These are phyloP conservation scores for Aspidoscelis tigris DNA, from an alignment of 2,113 vertebrate genomes.

Conservation along the genomic window DNA sequence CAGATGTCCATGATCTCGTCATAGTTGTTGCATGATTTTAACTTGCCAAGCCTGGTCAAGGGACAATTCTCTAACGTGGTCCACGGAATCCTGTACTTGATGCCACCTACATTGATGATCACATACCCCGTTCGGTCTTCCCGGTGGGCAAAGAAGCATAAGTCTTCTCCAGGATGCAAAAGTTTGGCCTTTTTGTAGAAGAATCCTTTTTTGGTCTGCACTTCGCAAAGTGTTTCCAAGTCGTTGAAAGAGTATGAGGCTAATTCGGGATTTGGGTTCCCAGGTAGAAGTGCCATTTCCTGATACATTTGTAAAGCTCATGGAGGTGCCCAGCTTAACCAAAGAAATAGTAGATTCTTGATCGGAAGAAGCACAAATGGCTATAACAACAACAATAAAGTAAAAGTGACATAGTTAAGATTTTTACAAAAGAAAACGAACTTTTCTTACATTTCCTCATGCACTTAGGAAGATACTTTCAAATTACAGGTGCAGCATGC, in stretches of 20 bases:
- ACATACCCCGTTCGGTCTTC: conserved; percentile 76
- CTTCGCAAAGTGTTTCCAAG: conserved; percentile 81
- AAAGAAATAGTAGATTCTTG: conserved; percentile 7
- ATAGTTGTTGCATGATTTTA: conserved; percentile 86
- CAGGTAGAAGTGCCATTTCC: conserved; percentile 87
- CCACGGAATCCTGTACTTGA: conserved; percentile 93
- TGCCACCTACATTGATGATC: conserved; percentile 95
- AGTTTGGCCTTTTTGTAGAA: conserved; percentile 88
- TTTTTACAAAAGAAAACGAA: background rate
- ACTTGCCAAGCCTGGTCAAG: conserved; percentile 87
- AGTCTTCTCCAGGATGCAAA: conserved; percentile 75
- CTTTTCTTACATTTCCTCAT: background rate
- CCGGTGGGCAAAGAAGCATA: conserved; percentile 67
- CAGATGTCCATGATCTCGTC: conserved; percentile 94
- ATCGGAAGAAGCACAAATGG: conserved; percentile 2
- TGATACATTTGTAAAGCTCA: conserved; percentile 77
- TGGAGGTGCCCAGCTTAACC: conserved; percentile 37
- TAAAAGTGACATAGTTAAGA: conserved; percentile 15
- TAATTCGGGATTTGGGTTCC: conserved; percentile 84
- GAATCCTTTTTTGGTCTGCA: conserved; percentile 83
- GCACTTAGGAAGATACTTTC: background rate
- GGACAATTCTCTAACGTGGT: conserved; percentile 93
- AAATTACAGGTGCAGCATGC: background rate
- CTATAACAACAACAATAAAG: conserved; percentile 19
- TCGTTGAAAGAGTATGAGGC: conserved; percentile 81